A percentile compares a stretch with the other conserved stretches of the same genome.
Evolutionary conservation across 2,113 vertebrate species (phyloP).

Genomic region (Antigone vipio): DNA sequence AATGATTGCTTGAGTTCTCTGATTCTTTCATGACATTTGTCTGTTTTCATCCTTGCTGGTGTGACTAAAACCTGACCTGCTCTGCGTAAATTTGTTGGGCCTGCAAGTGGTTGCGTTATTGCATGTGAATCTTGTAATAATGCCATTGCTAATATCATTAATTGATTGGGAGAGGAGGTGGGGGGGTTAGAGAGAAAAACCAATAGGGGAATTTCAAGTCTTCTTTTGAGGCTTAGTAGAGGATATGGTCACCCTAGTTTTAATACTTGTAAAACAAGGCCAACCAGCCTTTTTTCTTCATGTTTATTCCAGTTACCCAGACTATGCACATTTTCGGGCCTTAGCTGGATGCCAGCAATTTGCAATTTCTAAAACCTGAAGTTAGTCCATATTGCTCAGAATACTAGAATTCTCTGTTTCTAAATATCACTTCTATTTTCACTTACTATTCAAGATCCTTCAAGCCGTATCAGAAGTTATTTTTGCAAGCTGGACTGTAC

Average conservation of each 20-base stretch:
- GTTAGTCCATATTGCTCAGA: background rate
- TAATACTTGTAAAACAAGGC: background rate
- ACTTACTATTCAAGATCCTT: background rate
- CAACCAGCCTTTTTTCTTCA: background rate
- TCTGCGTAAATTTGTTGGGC: background rate
- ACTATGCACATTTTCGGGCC: background rate
- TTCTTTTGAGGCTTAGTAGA: background rate
- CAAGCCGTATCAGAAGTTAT: background rate
- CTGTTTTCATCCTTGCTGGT: background rate
- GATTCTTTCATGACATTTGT: background rate
- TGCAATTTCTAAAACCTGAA: background rate
- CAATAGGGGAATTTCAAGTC: background rate
- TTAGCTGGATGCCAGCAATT: background rate
- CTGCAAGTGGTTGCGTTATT: background rate
- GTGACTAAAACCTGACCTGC: background rate
- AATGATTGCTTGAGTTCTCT: background rate
- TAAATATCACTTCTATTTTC: conserved; percentile 15
- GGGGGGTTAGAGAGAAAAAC: background rate
- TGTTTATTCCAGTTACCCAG: background rate
- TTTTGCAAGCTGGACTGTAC: conserved; percentile 25
- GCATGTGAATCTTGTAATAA: accelerated
- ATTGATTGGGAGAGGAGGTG: background rate
- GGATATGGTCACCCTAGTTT: background rate
- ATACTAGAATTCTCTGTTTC: background rate
- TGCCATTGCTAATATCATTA: background rate